These are phyloP conservation scores for Cotesia chilonis DNA, from an alignment of 1,140 invertebrate species.

Conservation along the genomic window DNA sequence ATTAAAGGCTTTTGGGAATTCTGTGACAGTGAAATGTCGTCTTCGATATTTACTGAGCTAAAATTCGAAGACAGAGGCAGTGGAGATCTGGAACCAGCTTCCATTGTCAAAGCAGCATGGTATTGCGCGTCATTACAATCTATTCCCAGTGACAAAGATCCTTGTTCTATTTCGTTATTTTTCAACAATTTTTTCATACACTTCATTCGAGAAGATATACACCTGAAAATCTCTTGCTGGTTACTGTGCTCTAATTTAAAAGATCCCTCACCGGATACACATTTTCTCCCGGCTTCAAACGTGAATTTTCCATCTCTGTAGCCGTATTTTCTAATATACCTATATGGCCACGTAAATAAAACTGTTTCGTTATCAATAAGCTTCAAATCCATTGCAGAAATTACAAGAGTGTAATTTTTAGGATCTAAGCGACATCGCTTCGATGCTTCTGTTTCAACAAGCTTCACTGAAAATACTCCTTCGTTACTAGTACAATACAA, in stretches of 20 bases:
- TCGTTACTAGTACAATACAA: conserved; percentile 83
- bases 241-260: conserved; percentile 83
- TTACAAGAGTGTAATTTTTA: conserved; percentile 76
- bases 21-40: conserved; percentile 54
- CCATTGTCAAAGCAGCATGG: conserved; percentile 76
- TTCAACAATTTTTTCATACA: conserved; percentile 82
- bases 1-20: conserved; percentile 55
- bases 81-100: conserved; percentile 79
- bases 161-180: conserved; percentile 61
- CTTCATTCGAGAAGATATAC: conserved; percentile 82
- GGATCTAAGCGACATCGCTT: conserved; percentile 76
- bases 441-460: conserved; percentile 81
- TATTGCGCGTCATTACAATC: conserved; percentile 79
- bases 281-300: conserved; percentile 90
- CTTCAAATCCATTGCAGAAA: conserved; percentile 78
- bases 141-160: conserved; percentile 59
- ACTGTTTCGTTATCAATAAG: conserved; percentile 73
- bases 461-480: conserved; percentile 80
- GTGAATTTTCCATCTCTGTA: conserved; percentile 84
- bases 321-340: conserved; percentile 85
- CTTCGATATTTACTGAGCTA: conserved; percentile 62
- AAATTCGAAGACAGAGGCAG: conserved; percentile 73
- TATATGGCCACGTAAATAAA: conserved; percentile 86
- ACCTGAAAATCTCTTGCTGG: conserved; percentile 82
- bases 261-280: conserved; percentile 84